Conservation (phyloP, 2,797 vertebrate genomes). For the Buceros bicornis region DNA sequence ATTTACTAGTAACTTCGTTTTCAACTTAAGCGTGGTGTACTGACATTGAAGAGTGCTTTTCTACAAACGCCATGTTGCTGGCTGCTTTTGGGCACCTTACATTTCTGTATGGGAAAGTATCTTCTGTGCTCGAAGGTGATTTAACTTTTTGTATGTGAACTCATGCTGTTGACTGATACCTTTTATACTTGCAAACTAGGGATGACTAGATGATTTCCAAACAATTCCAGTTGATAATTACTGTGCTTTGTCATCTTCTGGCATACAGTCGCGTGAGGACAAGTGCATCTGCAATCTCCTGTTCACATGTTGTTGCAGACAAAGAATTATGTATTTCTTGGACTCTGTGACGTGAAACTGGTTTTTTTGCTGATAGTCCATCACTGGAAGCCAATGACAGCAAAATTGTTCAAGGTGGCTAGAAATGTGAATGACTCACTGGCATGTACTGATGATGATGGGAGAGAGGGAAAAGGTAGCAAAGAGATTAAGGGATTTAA, state of each 20-base stretch:
- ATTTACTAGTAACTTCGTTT: background rate
- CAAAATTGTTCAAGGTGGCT: background rate
- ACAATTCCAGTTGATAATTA: background rate
- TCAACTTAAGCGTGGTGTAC: background rate
- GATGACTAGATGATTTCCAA: background rate
- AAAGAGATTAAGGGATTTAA: background rate
- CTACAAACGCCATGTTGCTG: background rate
- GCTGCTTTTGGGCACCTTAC: background rate
- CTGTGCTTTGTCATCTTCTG: background rate
- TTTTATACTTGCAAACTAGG: background rate
- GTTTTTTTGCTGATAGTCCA: background rate
- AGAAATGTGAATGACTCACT: background rate
- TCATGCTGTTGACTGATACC: background rate
- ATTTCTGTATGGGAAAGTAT: background rate
- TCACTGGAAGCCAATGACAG: background rate
- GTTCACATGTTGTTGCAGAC: background rate
- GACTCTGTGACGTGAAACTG: background rate
- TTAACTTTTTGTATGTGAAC: background rate
- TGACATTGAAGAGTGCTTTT: background rate
- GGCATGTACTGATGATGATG: background rate
- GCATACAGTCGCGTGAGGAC: rapidly evolving
- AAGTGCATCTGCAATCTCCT: background rate
- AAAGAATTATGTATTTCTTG: background rate
- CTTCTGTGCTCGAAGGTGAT: background rate
- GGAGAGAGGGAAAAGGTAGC: background rate